Evolutionary conservation across 2,888 invertebrate species (phyloP).

Genomic region (Apomyelois bistriatella): DNA sequence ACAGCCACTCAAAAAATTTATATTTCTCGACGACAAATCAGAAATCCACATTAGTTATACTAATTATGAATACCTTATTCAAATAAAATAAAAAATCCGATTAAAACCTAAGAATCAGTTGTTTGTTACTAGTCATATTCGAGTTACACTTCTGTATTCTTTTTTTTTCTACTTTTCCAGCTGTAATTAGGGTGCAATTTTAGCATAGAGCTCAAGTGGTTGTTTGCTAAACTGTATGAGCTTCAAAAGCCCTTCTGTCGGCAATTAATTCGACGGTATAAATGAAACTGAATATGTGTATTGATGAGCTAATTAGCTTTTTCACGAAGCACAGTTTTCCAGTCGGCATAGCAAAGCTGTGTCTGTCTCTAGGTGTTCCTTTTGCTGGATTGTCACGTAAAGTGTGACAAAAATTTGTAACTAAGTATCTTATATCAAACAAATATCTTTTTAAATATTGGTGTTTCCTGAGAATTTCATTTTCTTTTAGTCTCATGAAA

Average conservation of each 20-base stretch:
- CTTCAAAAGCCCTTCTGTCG: slow-evolving; percentile 42
- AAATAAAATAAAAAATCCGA: too few species aligned
- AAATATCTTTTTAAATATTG: background rate
- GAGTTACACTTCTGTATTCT: background rate
- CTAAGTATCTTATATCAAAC: too few species aligned
- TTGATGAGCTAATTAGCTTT: slow-evolving; percentile 25
- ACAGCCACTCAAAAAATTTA: too few species aligned
- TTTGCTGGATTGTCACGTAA: background rate
- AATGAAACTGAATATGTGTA: slow-evolving; percentile 37
- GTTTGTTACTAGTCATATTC: too few species aligned
- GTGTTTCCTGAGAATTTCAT: too few species aligned
- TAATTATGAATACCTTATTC: too few species aligned
- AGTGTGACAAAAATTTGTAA: background rate
- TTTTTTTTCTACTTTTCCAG: background rate
- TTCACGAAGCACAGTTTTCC: slow-evolving; percentile 11
- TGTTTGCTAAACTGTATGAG: slow-evolving; percentile 57
- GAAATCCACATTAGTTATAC: too few species aligned
- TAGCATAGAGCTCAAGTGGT: slow-evolving; percentile 47
- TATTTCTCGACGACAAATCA: too few species aligned
- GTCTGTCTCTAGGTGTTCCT: background rate
- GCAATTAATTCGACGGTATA: slow-evolving; percentile 47
- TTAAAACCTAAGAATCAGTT: too few species aligned
- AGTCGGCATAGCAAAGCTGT: slow-evolving; percentile 2
- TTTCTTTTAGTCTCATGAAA: too few species aligned
- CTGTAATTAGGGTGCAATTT: slow-evolving; percentile 70